These are phyloP conservation scores for Volucella inflata DNA, from an alignment of 2,888 invertebrate species.

Conservation along the genomic window DNA sequence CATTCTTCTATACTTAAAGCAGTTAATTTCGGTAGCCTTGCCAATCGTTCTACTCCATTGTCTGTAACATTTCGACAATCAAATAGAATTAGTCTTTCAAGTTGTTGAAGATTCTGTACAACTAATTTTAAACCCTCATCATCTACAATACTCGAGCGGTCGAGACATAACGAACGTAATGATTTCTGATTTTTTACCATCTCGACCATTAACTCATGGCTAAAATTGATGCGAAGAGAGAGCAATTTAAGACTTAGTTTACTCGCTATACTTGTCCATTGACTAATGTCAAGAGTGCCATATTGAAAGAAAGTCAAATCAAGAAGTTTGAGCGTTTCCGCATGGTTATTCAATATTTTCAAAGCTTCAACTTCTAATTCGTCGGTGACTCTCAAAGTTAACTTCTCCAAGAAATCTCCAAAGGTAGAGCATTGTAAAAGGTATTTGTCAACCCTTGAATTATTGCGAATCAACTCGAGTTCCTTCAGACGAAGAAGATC, in stretches of 20 bases:
- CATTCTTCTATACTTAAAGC: conserved; percentile 79
- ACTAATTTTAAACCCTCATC: conserved; percentile 24
- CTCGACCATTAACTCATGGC: not conserved
- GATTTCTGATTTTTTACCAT: conserved; percentile 9
- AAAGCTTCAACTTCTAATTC: conserved; percentile 13
- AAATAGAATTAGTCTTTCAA: conserved; percentile 28
- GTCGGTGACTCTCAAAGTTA: conserved; percentile 23
- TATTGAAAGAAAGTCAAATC: conserved; percentile 30
- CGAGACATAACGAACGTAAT: conserved; percentile 27
- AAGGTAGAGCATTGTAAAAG: not conserved
- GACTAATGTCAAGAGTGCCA: not conserved
- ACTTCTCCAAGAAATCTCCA: not conserved
- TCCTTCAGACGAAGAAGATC: no score
- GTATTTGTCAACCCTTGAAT: conserved; percentile 34
- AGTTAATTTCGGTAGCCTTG: conserved; percentile 62
- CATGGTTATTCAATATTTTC: conserved; percentile 6
- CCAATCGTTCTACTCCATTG: conserved; percentile 27
- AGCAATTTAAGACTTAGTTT: conserved; percentile 31
- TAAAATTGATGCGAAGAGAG: conserved; percentile 36
- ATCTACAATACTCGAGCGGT: conserved; percentile 30
- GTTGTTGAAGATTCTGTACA: not conserved
- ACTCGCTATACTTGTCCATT: conserved; percentile 18
- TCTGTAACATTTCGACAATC: conserved; percentile 55
- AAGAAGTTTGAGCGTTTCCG: conserved; percentile 1
- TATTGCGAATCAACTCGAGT: conserved; percentile 7